These are phyloP conservation scores for Drosophila cardini DNA, from an alignment of 1,140 invertebrate species.

Conservation along the genomic window DNA sequence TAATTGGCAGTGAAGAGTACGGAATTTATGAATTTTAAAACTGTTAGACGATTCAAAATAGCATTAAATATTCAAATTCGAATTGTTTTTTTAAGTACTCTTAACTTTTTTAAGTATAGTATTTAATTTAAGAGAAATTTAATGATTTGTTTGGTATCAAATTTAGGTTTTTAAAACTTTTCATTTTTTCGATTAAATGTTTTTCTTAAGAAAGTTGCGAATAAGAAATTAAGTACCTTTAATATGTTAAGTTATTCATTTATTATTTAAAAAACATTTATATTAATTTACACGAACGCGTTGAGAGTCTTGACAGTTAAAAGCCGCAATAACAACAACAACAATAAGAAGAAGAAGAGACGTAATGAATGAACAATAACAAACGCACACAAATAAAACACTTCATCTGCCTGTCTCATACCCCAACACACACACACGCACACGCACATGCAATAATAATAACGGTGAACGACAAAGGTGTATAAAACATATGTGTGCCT, in stretches of 20 bases:
- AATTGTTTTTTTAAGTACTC: too few relatives aligned
- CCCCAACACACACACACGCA: not conserved
- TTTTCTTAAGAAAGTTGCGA: conserved; percentile 20
- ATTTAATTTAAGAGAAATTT: too few relatives aligned
- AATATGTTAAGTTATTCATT: conserved; percentile 59
- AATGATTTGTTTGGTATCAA: too few relatives aligned
- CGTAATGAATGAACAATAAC: conserved; percentile 55
- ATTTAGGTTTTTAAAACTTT: too few relatives aligned
- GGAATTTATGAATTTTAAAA: too few relatives aligned
- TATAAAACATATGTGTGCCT: conserved; percentile 66
- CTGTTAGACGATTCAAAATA: too few relatives aligned
- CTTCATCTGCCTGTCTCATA: not conserved
- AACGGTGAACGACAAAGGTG: conserved; percentile 52
- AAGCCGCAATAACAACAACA: conserved; percentile 60
- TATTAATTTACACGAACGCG: conserved; percentile 60
- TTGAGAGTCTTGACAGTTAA: conserved; percentile 69
- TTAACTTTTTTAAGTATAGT: too few relatives aligned
- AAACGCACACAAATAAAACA: conserved; percentile 35
- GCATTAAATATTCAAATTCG: too few relatives aligned
- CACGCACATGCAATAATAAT: conserved; percentile 55
- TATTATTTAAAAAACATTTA: conserved; percentile 68
- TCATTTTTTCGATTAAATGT: too few relatives aligned
- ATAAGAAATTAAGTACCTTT: conserved; percentile 19
- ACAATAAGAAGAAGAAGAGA: conserved; percentile 25
- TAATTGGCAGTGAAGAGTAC: conserved; percentile 21